Evolutionary conservation across 1,140 invertebrate genomes (phyloP).

Genomic region (Drosophila insularis): DNA sequence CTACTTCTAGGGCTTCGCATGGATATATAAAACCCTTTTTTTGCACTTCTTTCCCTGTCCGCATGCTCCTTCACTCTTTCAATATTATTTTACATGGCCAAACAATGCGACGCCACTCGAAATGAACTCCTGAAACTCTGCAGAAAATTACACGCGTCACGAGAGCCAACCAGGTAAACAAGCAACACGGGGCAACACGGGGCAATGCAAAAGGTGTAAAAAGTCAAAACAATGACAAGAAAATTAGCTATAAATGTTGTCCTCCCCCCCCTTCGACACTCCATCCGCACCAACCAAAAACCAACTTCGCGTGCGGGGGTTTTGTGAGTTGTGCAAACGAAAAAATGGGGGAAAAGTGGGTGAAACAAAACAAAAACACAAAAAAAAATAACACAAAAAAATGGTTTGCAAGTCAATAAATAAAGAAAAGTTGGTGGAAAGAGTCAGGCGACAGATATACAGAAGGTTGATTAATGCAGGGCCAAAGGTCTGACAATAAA

Average conservation of each 20-base stretch:
- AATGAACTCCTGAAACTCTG: constrained; percentile 16
- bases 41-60: constrained; percentile 1
- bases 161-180: constrained; percentile 45
- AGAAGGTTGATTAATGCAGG: constrained; percentile 54
- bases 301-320: neutral
- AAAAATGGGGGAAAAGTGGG: neutral
- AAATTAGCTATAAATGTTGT: constrained; percentile 62
- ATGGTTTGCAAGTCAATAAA: constrained; percentile 58
- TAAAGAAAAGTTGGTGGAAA: constrained; percentile 33
- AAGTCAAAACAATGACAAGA: constrained; percentile 64
- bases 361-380: neutral
- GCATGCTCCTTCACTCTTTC: constrained; percentile 59
- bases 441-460: constrained; percentile 20
- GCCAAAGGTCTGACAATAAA: constrained; percentile 59
- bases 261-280: neutral
- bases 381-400: constrained; percentile 37
- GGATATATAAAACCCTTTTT: constrained; percentile 30
- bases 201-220: constrained; percentile 48
- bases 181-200: constrained; percentile 24
- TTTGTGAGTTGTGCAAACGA: constrained; percentile 16
- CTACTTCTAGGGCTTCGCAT: constrained; percentile 35
- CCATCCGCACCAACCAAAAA: neutral
- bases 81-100: constrained; percentile 74
- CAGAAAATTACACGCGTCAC: constrained; percentile 10
- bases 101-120: constrained; percentile 56